Evolutionary conservation across 1,140 invertebrate genomes (phyloP), one percentile per base, ranked within the genome.

Genomic region (Holotrichia oblita): DNA sequence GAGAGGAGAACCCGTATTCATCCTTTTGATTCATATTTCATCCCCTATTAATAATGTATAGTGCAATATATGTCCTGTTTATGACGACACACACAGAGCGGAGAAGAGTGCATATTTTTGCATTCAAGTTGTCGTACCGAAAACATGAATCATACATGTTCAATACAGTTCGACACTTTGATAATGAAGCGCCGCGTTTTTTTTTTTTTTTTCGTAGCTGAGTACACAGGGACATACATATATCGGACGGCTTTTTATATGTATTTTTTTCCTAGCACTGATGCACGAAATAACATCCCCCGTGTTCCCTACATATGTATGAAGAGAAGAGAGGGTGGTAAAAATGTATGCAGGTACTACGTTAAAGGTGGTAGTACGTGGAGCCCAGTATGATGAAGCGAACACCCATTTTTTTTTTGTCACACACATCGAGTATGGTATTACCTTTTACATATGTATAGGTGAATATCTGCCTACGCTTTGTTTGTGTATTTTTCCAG

Each of bases 111-210:
- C 85, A 86, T 86, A 86, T 86, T 86, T 86, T 84, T 83, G 81
- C 83, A 84, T 85, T 83, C 84, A 85, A 85, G 82, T 85, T 86
- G 85, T 86, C 84, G 84, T 82, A 81, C 83, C 79, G 77, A 77
- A n/a, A 80, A 83, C 82, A 83, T 83, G 82, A 83, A 83, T 83
- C 82, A 83, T 83, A 83, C 82, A 84, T 80, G 84, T 85, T 84
- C 84, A 85, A 85, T 85, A 84, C 82, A 81, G 83, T 85, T 85
- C 84, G 85, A 86, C 85, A 86, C 84, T 83, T 83, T 84, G 82
- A 85, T 86, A 86, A 86, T 86, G 85, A 86, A 86, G n/a, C n/a
- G n/a, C n/a, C n/a, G n/a, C n/a, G n/a, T n/a, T n/a, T n/a, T n/a
- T n/a, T n/a, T n/a, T n/a, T 69, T 24, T 14, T 42, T 48, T 48